Evolutionary conservation across 2,113 vertebrate genomes (phyloP).

Genomic region (Physeter macrocephalus): DNA sequence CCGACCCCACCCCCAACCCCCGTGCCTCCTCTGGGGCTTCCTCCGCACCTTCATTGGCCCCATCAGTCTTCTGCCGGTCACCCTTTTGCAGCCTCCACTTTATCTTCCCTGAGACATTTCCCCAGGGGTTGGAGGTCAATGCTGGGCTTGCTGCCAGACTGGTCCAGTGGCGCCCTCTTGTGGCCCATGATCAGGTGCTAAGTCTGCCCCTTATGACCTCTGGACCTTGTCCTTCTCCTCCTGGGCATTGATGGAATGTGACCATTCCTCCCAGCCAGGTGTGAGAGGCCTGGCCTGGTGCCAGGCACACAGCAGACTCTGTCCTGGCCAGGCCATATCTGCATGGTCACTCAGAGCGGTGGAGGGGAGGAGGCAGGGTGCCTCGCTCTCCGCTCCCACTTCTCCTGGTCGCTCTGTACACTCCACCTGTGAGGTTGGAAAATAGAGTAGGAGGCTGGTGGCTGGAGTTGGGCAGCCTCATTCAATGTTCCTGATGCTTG

Average conservation of each 20-base stretch:
- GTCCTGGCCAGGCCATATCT: background rate
- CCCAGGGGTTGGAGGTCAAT: background rate
- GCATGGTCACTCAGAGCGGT: background rate
- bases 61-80: background rate
- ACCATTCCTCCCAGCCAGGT: background rate
- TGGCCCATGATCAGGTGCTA: background rate
- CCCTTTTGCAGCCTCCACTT: background rate
- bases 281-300: background rate
- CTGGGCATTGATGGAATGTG: background rate
- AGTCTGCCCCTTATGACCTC: background rate
- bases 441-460: background rate
- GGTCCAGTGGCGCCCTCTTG: background rate
- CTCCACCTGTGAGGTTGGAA: background rate
- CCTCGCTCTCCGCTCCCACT: background rate
- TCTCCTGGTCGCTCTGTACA: background rate
- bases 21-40: background rate
- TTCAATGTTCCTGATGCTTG: background rate
- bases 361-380: no score
- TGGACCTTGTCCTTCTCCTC: background rate
- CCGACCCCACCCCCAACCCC: rapidly evolving
- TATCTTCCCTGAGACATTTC: background rate
- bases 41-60: background rate
- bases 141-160: background rate
- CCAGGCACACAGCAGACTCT: background rate
- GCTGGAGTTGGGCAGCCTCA: background rate